A percentile compares a stretch with the other conserved stretches of the same genome.
These are phyloP conservation scores for Xiphias gladius DNA, from an alignment of 2,113 vertebrate species.

Conservation along the genomic window DNA sequence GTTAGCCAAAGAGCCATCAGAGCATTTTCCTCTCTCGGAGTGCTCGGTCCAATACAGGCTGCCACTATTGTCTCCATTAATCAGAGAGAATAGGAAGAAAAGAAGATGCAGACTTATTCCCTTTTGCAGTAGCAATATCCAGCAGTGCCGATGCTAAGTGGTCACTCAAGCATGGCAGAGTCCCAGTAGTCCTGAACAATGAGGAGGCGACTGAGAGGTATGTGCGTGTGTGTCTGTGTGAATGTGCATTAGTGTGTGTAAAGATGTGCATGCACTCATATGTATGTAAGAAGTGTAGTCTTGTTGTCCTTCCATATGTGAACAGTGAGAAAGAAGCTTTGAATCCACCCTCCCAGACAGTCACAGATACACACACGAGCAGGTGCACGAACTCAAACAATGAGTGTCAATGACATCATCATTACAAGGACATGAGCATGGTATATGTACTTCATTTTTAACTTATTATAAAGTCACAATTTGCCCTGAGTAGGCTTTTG, in stretches of 20 bases:
- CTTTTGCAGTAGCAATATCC: conserved; percentile 73
- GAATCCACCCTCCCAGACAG: neutral
- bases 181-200: conserved; percentile 74
- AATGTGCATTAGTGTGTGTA: neutral
- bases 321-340: neutral
- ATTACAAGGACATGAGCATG: neutral
- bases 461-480: no score
- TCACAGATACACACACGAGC: neutral
- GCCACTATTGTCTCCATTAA: conserved; percentile 73
- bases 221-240: neutral
- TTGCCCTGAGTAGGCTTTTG: no score
- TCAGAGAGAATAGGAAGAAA: conserved; percentile 56
- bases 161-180: conserved; percentile 74
- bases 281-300: conserved; percentile 1
- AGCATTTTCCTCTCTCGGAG: conserved; percentile 43
- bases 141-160: conserved; percentile 54
- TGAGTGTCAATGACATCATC: neutral
- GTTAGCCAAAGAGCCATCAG: conserved; percentile 56
- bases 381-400: neutral
- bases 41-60: conserved; percentile 36
- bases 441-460: neutral
- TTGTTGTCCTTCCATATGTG: conserved; percentile 31
- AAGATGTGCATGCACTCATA: conserved; percentile 26
- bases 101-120: conserved; percentile 63
- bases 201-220: conserved; percentile 44